A percentile compares a stretch with the other conserved stretches of the same genome.
Conservation (phyloP, 2,888 invertebrate genomes). For the Amblyjoppa proteus region DNA sequence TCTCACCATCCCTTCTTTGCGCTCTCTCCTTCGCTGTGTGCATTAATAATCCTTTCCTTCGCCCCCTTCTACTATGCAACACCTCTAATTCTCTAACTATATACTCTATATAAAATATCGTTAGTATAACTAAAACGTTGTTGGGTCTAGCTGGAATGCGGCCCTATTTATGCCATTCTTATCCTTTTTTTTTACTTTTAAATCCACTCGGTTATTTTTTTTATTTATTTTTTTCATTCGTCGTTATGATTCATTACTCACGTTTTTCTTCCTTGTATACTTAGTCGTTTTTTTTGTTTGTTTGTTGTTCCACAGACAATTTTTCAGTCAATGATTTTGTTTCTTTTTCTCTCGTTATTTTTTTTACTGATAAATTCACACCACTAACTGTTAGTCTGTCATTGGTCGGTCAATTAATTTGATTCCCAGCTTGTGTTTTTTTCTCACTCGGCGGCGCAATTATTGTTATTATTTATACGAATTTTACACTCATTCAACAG, state of each 20-base stretch:
- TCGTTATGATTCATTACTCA: conserved; percentile 62
- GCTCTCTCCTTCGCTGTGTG: conserved; percentile 29
- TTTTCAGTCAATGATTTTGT: conserved; percentile 77
- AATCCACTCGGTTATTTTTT: conserved; percentile 49
- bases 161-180: conserved; percentile 81
- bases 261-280: conserved; percentile 59
- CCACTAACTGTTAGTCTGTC: conserved; percentile 82
- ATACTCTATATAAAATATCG: conserved; percentile 85
- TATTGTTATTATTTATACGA: conserved; percentile 83
- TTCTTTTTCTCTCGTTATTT: conserved; percentile 53
- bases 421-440: conserved; percentile 82
- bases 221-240: conserved; percentile 53
- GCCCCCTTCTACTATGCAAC: conserved; percentile 76
- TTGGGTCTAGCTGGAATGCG: conserved; percentile 84
- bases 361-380: conserved; percentile 80
- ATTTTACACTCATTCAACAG: conserved; percentile 83
- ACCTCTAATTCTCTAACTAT: conserved; percentile 84
- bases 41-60: conserved; percentile 44
- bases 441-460: conserved; percentile 80
- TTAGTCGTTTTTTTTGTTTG: conserved; percentile 59
- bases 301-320: conserved; percentile 68
- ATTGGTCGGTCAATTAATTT: conserved; percentile 84
- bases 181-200: conserved; percentile 64
- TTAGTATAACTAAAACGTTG: conserved; percentile 85
- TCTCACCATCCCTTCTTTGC: conserved; percentile 23